Evolutionary conservation across 2,113 vertebrate genomes (phyloP).

Genomic region (Struthidea cinerea): DNA sequence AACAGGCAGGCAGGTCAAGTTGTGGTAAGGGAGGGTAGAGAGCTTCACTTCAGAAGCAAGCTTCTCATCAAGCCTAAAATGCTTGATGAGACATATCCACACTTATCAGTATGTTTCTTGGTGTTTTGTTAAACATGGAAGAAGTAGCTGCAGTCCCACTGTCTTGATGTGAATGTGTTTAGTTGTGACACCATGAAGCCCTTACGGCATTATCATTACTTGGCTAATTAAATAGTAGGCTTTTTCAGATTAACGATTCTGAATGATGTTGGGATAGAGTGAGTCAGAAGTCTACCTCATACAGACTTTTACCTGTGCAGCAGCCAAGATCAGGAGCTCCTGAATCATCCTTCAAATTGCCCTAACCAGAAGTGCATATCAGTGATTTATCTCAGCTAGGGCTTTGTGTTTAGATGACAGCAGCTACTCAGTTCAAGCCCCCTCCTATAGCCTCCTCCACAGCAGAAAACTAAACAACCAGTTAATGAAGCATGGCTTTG

Average conservation of each 20-base stretch:
- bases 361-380: not conserved
- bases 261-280: not conserved
- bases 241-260: not conserved
- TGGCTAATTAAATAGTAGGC: not conserved
- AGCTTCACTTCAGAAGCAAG: not conserved
- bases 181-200: not conserved
- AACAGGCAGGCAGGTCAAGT: not conserved
- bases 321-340: not conserved
- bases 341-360: not conserved
- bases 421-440: not conserved
- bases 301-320: not conserved
- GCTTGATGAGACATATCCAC: not conserved
- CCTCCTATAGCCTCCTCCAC: not conserved
- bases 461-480: not conserved
- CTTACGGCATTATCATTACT: not conserved
- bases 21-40: not conserved
- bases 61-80: not conserved
- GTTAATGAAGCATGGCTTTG: not conserved
- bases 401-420: not conserved
- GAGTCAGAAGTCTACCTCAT: not conserved
- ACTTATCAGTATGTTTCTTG: not conserved
- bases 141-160: not conserved
- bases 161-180: not conserved
- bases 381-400: not conserved
- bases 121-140: not conserved